Conservation (phyloP, 1,140 invertebrate genomes). For the Zelostemma sp. region DNA sequence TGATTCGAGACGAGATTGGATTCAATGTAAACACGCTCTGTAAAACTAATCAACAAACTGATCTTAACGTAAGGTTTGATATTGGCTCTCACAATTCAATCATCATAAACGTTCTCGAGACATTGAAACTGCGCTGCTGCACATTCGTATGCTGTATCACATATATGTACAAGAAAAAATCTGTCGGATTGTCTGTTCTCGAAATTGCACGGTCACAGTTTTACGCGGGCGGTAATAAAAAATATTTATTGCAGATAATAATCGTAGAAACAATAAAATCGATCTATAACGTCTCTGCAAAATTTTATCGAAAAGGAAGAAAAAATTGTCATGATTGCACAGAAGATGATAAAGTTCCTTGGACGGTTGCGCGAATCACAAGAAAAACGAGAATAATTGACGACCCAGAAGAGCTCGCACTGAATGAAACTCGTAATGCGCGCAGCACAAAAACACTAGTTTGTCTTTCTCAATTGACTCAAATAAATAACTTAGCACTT, state of each 20-base stretch:
- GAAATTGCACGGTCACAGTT: constrained; percentile 2
- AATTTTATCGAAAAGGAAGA: too few relatives aligned
- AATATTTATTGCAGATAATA: too few relatives aligned
- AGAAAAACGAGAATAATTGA: constrained; percentile 19
- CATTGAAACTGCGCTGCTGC: constrained; percentile 9
- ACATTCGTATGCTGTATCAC: too few relatives aligned
- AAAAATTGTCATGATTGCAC: constrained; percentile 44
- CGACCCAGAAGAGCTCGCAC: constrained; percentile 13
- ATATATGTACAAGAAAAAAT: constrained; percentile 5
- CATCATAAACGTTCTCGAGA: constrained; percentile 11
- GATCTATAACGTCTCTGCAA: too few relatives aligned
- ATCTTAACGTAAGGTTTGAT: constrained; percentile 23
- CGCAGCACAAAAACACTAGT: constrained; percentile 2
- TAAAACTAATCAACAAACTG: constrained; percentile 32
- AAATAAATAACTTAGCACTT: constrained; percentile 50
- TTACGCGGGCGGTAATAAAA: too few relatives aligned
- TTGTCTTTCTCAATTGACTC: constrained; percentile 29
- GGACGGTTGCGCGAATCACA: constrained; percentile 41
- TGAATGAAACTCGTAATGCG: constrained; percentile 3
- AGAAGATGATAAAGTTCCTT: constrained; percentile 30
- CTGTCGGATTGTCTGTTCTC: constrained; percentile 26
- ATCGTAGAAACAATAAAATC: too few relatives aligned
- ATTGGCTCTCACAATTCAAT: constrained; percentile 28
- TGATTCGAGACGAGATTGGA: background rate
- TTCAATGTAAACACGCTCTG: background rate